phyloP scores from a whole-genome alignment of 2,797 vertebrate genomes.

The Oryzias sinensis region DNA sequence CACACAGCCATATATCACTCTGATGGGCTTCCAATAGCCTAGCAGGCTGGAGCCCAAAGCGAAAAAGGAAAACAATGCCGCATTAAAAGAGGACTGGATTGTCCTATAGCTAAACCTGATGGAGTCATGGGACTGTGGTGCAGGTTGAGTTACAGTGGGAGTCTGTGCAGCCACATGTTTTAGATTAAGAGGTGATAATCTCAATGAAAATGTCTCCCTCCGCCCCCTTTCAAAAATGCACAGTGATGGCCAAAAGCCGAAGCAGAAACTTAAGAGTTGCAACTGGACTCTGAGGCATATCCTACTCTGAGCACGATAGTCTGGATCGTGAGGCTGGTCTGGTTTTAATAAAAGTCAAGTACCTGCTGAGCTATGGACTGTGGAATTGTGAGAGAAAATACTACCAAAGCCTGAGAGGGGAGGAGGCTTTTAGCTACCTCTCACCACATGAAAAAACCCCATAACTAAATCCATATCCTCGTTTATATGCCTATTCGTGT shows the following conservation, averaged over 20 bases:
- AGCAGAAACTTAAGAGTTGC: slow-evolving; percentile 60
- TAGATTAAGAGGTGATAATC: slow-evolving; percentile 83
- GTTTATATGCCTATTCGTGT: slow-evolving; percentile 23
- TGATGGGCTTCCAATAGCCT: slow-evolving; percentile 40
- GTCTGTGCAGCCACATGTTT: slow-evolving; percentile 71
- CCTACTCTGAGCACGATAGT: slow-evolving; percentile 52
- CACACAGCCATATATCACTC: slow-evolving; percentile 58
- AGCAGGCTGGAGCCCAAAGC: slow-evolving; percentile 32
- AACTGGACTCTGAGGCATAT: slow-evolving; percentile 62
- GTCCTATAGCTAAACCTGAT: slow-evolving; percentile 51
- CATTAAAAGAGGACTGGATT: slow-evolving; percentile 58
- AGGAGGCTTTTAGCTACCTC: slow-evolving; percentile 49
- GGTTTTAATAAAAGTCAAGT: slow-evolving; percentile 73
- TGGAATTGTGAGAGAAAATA: slow-evolving; percentile 38
- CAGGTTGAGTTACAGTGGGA: slow-evolving; percentile 64
- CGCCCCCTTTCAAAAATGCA: slow-evolving; percentile 47
- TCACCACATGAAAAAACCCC: slow-evolving; percentile 51
- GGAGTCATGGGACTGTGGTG: slow-evolving; percentile 46
- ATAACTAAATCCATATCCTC: slow-evolving; percentile 32
- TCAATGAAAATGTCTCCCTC: slow-evolving; percentile 57
- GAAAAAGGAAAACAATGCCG: slow-evolving; percentile 60
- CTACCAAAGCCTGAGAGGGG: slow-evolving; percentile 46
- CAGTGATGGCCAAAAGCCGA: slow-evolving; percentile 54
- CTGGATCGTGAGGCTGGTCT: slow-evolving; percentile 58
- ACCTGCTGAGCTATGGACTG: slow-evolving; percentile 70